Base-by-base conservation (phyloP, 2,888 invertebrate species). In the Yponomeuta plumbellus region DNA sequence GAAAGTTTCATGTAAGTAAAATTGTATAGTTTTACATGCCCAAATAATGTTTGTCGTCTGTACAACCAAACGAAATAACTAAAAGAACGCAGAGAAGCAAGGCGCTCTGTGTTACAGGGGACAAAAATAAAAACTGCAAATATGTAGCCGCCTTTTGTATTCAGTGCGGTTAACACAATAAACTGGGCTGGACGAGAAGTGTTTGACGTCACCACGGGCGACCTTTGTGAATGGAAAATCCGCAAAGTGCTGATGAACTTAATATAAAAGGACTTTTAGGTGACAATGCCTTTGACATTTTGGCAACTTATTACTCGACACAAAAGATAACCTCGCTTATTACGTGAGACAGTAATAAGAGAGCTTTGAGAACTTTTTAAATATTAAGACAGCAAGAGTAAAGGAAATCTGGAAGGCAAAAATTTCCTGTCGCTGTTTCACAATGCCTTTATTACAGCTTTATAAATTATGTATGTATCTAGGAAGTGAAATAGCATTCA, bases 161-260 rank as follows among this genome's bases (percentile, higher is more conserved):
- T 64, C 61, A 59, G 61, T 26, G 65, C 20, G 64, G 64, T 78
- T 75, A 78, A 77, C 75, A 80, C 77, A 77, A 80, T 80, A 82
- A 81, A 81, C 79, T 80, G 73, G 80, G 84, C 82, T 81, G 81
- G 71, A 71, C 73, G 78, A 77, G 58, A 66, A 72, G 71, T 75
- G 78, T 79, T 78, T 64, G 26, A 56, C 56, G 56, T 59, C 58
- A 59, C 22, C 40, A 65, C 22, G 57, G 57, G 17, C 59, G 65
- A 65, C 59, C 59, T 58, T 65, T 40, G 56, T 59, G 13, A 65
- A 59, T 56, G 26, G 21, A 59, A 11, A 23, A 20, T 13, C 26
- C 39, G 11, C n/a, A 11, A 66, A 66, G 57, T 66, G 66, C 66
- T 66, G 66, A 66, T 66, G 61, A 66, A 66, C 61, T 61, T 66